Evolutionary conservation across 2,888 invertebrate species (phyloP).

Genomic region (Lamellibrachia satsuma): DNA sequence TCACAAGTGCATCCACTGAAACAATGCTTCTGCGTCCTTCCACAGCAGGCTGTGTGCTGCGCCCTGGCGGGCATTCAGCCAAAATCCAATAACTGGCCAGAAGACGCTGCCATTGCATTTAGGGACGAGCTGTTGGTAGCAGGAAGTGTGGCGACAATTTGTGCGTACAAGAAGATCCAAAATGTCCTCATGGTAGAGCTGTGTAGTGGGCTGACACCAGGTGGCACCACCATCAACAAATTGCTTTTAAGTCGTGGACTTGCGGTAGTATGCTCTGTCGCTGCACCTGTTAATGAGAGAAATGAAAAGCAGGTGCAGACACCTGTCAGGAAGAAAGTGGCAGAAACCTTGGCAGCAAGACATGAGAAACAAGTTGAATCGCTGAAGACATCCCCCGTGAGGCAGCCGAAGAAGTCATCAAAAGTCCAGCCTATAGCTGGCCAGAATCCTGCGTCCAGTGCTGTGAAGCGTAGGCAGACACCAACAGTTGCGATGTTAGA

Average conservation of each 20-base stretch:
- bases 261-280: not conserved
- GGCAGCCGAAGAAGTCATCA: not conserved
- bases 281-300: not conserved
- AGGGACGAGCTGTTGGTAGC: not conserved
- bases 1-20: slow-evolving; percentile 25
- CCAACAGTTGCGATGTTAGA: not conserved
- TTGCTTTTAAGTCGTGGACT: not conserved
- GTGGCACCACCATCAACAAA: not conserved
- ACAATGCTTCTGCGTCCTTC: slow-evolving; percentile 25
- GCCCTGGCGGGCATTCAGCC: slow-evolving; percentile 25
- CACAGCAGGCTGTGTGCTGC: slow-evolving; percentile 29
- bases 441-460: not conserved
- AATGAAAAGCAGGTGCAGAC: not conserved
- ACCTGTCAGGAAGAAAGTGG: not conserved
- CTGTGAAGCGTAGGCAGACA: not conserved
- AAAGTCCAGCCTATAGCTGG: not conserved
- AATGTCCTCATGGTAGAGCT: not conserved
- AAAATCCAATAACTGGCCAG: not conserved
- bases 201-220: not conserved
- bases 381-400: not conserved
- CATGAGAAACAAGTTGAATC: not conserved
- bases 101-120: not conserved
- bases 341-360: not conserved
- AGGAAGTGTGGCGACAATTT: not conserved
- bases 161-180: not conserved